Base-by-base conservation (phyloP, 2,888 invertebrate genomes). In the Athetis lepigone region DNA sequence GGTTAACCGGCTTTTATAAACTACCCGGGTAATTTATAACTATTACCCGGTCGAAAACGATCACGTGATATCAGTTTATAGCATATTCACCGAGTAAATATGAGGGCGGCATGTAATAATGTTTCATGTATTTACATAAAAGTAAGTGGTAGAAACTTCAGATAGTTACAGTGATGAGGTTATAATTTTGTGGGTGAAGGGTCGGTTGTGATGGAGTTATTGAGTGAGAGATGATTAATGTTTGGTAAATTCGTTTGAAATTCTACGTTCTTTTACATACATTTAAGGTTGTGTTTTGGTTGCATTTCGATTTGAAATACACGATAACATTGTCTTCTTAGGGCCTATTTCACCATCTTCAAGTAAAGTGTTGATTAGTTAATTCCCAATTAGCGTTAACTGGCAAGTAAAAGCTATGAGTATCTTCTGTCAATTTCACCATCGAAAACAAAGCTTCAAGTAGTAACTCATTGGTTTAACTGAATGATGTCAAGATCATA, bases 1-100 rank as follows among this genome's bases (percentile, higher is more conserved):
- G 93, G 94, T 93, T 94, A 94, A 95, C 94, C 93, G 94, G 94
- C 94, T 94, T 94, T 95, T 95, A 95, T 95, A 95, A 95, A 95
- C 93, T 94, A 94, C 92, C 92, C 90, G 83, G 87, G 92, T 95
- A 95, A 93, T 95, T 94, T 95, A 95, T 95, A 95, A 95, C 94
- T 94, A 94, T 94, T 94, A 94, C 93, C 92, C 92, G 88, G 86
- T 86, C 88, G 91, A 90, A 91, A 92, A 90, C 94, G 94, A 93
- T 94, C 94, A 94, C 91, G 93, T 92, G 93, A 93, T 94, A 94
- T 94, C 93, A 94, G 93, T 94, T 94, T 94, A 94, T 94, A 90
- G 93, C 92, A 88, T 93, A 93, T 93, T 94, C 93, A 87, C 79
- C 85, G 87, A 83, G 90, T 94, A 93, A 94, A 94, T 94, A 93